Conservation (phyloP, 2,113 vertebrate species). For the Aptenodytes patagonicus region DNA sequence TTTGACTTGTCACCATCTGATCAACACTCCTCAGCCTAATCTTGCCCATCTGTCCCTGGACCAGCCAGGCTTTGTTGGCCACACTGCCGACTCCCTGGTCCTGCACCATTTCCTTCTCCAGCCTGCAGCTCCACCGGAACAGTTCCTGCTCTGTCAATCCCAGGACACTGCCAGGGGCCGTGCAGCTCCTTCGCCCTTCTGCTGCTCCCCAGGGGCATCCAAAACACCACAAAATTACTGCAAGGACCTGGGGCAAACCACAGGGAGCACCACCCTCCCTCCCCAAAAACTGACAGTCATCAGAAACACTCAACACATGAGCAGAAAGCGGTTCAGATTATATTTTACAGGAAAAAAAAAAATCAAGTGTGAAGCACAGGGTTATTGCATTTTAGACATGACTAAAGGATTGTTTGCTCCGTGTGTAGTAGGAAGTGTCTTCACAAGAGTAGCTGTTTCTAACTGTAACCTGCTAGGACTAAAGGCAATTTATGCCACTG, state of each 20-base stretch:
- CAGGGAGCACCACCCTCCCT: neutral
- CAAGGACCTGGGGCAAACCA: neutral
- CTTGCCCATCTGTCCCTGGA: neutral
- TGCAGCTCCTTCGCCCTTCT: neutral
- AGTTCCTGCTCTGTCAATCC: rapidly evolving
- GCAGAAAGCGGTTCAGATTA: neutral
- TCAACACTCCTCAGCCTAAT: neutral
- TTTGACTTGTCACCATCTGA: neutral
- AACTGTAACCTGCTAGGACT: neutral
- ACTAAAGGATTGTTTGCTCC: neutral
- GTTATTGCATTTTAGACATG: neutral
- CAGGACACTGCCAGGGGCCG: rapidly evolving
- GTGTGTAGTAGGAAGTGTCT: neutral
- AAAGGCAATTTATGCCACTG: neutral
- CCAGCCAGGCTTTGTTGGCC: neutral
- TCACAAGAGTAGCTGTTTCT: neutral
- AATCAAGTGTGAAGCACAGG: neutral
- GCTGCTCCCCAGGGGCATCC: neutral
- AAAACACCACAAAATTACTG: neutral
- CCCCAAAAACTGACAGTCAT: neutral
- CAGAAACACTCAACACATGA: neutral
- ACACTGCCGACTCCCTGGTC: rapidly evolving
- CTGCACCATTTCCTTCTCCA: neutral
- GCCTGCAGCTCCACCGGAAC: neutral
- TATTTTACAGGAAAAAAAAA: too few relatives aligned